Conservation (phyloP, 2,797 vertebrate species). For the Choloepus didactylus region DNA sequence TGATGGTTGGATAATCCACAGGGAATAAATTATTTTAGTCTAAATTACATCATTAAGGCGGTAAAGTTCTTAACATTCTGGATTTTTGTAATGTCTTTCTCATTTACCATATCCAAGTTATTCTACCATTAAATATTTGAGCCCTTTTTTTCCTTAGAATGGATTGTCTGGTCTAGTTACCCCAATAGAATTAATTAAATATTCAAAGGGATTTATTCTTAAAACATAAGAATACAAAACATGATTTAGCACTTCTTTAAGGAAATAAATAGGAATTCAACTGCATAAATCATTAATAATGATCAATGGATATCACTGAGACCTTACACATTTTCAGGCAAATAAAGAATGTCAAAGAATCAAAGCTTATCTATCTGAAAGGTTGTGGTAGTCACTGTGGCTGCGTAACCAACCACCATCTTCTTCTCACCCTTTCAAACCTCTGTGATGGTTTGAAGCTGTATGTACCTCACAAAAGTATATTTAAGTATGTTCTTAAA, state of each 20-base stretch:
- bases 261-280: slow-evolving; percentile 25
- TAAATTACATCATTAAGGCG: slow-evolving; percentile 33
- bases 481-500: no score
- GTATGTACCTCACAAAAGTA: no score
- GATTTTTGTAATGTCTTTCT: slow-evolving; percentile 27
- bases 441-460: neutral
- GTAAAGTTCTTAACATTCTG: neutral
- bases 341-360: slow-evolving; percentile 50
- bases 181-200: slow-evolving; percentile 46
- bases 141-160: slow-evolving; percentile 3
- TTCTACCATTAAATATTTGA: slow-evolving; percentile 38
- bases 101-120: slow-evolving; percentile 33
- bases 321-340: neutral
- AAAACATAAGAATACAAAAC: neutral
- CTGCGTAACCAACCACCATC: neutral
- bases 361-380: slow-evolving; percentile 21
- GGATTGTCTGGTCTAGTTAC: neutral
- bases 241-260: slow-evolving; percentile 35
- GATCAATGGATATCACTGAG: slow-evolving; percentile 43
- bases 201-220: slow-evolving; percentile 42
- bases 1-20: slow-evolving; percentile 6
- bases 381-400: neutral
- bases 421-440: neutral
- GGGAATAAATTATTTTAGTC: slow-evolving; percentile 36
- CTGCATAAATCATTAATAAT: neutral